Evolutionary conservation across 2,888 invertebrate genomes (phyloP).

Genomic region (Agriopis leucophaearia): DNA sequence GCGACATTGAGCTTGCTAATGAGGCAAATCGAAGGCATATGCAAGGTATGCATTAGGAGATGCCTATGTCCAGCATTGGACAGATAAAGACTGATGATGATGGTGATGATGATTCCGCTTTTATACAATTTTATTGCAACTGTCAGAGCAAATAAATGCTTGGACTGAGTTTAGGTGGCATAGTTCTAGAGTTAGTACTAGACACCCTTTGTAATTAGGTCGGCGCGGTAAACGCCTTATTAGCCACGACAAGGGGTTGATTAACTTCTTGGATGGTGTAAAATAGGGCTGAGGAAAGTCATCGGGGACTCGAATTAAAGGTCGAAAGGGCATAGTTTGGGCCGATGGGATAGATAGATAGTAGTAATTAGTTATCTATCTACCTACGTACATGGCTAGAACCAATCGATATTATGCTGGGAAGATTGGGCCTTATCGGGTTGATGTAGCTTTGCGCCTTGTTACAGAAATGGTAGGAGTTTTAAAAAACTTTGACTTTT

Average conservation of each 20-base stretch:
- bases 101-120: too few species aligned
- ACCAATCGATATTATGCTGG: neutral
- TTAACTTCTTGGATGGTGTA: conserved; percentile 26
- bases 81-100: too few species aligned
- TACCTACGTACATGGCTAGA: neutral
- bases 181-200: neutral
- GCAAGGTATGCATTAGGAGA: too few species aligned
- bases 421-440: neutral
- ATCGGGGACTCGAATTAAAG: conserved; percentile 14
- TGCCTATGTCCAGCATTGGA: too few species aligned
- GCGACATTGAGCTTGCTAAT: too few species aligned
- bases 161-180: neutral
- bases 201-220: conserved; percentile 5
- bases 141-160: too few species aligned
- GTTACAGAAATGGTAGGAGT: neutral
- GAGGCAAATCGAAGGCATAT: too few species aligned
- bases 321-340: conserved; percentile 12
- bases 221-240: conserved; percentile 16
- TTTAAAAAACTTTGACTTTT: too few species aligned
- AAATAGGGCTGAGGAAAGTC: conserved; percentile 14
- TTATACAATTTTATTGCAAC: too few species aligned
- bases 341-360: conserved; percentile 10
- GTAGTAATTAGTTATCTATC: conserved; percentile 6
- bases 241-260: conserved; percentile 27
- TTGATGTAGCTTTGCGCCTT: neutral